Evolutionary conservation across 2,888 invertebrate species (phyloP).

Genomic region (Epistrophe eligans): DNA sequence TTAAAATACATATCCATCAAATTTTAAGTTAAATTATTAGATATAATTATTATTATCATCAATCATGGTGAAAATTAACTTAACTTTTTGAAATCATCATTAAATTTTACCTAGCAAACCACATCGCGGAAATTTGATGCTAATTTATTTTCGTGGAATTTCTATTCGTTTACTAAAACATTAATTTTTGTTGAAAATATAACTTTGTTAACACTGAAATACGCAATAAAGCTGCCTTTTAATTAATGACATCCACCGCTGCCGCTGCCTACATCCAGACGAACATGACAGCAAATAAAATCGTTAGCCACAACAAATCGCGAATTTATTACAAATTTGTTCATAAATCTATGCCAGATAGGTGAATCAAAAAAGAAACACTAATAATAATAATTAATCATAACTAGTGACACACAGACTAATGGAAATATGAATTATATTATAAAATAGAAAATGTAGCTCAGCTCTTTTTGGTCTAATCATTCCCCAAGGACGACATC

Average conservation of each 20-base stretch:
- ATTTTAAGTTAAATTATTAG: constrained; percentile 39
- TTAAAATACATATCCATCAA: background rate
- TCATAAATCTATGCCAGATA: background rate
- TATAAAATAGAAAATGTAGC: background rate
- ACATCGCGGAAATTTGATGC: background rate
- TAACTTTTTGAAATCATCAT: constrained; percentile 45
- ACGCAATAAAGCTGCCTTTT: background rate
- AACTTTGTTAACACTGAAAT: constrained; percentile 3
- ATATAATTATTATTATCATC: constrained; percentile 46
- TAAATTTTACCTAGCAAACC: constrained; percentile 4
- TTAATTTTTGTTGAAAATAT: background rate
- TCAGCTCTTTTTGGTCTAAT: constrained; percentile 6
- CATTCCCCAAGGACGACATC: background rate
- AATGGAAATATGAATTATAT: background rate
- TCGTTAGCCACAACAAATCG: constrained; percentile 13
- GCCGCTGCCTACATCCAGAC: background rate
- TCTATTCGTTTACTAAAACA: background rate
- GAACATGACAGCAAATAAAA: constrained; percentile 35
- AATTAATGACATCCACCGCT: constrained; percentile 13
- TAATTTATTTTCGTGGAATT: background rate
- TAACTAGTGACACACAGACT: constrained; percentile 15
- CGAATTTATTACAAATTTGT: constrained; percentile 25
- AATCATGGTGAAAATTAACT: constrained; percentile 62
- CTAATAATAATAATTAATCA: constrained; percentile 36
- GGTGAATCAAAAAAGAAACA: constrained; percentile 1